Evolutionary conservation across 2,888 invertebrate species (phyloP).

Genomic region (Bellardia bayeri): DNA sequence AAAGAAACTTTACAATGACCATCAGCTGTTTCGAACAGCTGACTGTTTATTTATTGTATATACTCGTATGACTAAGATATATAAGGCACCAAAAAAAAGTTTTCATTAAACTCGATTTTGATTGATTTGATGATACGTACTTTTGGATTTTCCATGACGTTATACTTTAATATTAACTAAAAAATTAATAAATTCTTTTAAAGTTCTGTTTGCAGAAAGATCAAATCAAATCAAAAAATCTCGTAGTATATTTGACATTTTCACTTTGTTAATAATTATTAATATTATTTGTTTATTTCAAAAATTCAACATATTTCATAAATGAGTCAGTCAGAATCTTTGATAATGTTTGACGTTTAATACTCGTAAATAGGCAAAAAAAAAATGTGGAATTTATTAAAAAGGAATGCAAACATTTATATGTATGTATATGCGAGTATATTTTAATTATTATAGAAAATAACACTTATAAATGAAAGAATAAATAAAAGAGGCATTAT

Average conservation of each 20-base stretch:
- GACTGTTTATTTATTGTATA: too few relatives aligned
- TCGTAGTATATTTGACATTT: constrained; percentile 40
- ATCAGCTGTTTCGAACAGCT: too few relatives aligned
- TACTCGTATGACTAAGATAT: too few relatives aligned
- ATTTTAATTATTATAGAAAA: neutral
- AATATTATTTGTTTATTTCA: constrained; percentile 12
- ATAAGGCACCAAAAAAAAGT: too few relatives aligned
- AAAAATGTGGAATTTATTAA: constrained; percentile 12
- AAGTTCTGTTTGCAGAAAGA: neutral
- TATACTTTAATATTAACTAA: too few relatives aligned
- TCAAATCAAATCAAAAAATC: neutral
- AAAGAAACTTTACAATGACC: too few relatives aligned
- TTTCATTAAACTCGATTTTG: too few relatives aligned
- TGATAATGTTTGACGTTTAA: constrained; percentile 37
- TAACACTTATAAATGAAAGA: neutral
- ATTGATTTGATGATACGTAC: too few relatives aligned
- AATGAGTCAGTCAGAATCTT: constrained; percentile 49
- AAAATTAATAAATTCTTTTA: constrained; percentile 10
- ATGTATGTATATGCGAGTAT: too few relatives aligned
- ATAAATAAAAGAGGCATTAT: constrained; percentile 20
- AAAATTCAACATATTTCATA: neutral
- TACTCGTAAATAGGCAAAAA: neutral
- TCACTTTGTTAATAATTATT: constrained; percentile 30
- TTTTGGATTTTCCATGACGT: too few relatives aligned
- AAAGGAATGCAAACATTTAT: neutral